A percentile compares a stretch with the other conserved stretches of the same genome.
phyloP scores from a whole-genome alignment of 2,888 invertebrate genomes.

The Nesidiocoris tenuis region DNA sequence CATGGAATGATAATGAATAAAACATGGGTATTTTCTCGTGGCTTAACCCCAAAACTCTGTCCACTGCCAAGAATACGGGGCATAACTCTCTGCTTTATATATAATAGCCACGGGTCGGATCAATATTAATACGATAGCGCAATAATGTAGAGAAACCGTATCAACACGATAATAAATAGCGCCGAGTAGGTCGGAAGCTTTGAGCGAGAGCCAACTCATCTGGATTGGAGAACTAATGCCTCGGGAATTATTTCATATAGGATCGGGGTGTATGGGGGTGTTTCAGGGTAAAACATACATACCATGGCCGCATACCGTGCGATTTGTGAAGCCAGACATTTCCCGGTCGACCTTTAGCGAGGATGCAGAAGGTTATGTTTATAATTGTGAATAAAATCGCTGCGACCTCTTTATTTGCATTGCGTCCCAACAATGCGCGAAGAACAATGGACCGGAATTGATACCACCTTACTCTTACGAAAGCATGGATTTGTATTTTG shows the following conservation, averaged over 20 bases:
- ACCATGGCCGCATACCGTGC: background rate
- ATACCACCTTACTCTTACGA: no score
- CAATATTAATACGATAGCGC: conserved; percentile 40
- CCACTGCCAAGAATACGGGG: conserved; percentile 30
- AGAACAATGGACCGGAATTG: no score
- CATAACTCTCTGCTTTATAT: conserved; percentile 18
- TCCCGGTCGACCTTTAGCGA: background rate
- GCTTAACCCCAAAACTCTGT: conserved; percentile 15
- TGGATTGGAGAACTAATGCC: conserved; percentile 39
- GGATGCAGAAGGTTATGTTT: background rate
- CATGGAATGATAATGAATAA: conserved; percentile 28
- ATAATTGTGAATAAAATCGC: background rate
- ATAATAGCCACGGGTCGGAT: conserved; percentile 8
- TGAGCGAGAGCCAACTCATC: conserved; percentile 39
- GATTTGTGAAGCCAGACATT: background rate
- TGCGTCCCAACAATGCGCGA: background rate
- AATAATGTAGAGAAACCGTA: conserved; percentile 36
- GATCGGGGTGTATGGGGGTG: background rate
- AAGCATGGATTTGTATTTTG: no score
- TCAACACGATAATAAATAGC: conserved; percentile 39
- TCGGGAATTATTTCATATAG: conserved; percentile 24
- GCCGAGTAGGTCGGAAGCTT: conserved; percentile 12
- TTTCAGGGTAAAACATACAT: background rate
- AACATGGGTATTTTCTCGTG: conserved; percentile 17
- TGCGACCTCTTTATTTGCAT: background rate